Conservation (phyloP, 2,888 invertebrate genomes). For the Athalia cordata region DNA sequence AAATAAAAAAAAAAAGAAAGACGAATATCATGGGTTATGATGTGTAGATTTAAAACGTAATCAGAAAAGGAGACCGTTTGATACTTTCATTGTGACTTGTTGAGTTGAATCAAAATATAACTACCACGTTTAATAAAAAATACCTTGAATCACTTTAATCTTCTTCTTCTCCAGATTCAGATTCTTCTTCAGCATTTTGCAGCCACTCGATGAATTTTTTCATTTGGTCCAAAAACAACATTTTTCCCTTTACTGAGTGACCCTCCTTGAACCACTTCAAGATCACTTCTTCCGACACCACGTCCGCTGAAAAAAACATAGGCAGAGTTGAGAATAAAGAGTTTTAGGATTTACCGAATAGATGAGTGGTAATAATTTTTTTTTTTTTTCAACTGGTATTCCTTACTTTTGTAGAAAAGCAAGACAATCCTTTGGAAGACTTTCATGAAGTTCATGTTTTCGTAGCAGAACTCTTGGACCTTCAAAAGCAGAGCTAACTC, state of each 20-base stretch:
- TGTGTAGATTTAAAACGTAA: not conserved
- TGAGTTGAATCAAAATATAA: not conserved
- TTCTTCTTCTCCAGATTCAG: constrained; percentile 78
- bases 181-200: constrained; percentile 95
- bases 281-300: constrained; percentile 95
- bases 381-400: not conserved
- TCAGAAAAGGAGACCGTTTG: no score
- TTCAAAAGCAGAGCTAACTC: constrained; percentile 92
- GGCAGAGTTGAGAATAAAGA: constrained; percentile 30
- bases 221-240: constrained; percentile 99
- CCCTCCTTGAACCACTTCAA: constrained; percentile 97
- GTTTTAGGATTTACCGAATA: constrained; percentile 13
- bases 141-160: constrained; percentile 65
- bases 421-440: constrained; percentile 98
- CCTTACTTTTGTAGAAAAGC: constrained; percentile 94
- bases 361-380: not conserved
- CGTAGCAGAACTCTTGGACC: constrained; percentile 98
- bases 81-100: no score
- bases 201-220: constrained; percentile 98
- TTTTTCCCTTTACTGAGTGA: constrained; percentile 95
- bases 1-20: not conserved
- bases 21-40: not conserved
- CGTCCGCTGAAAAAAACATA: constrained; percentile 80
- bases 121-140: constrained; percentile 6
- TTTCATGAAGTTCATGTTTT: constrained; percentile 99